Conservation (phyloP, 2,888 invertebrate genomes). For the Cotesia congregata region DNA sequence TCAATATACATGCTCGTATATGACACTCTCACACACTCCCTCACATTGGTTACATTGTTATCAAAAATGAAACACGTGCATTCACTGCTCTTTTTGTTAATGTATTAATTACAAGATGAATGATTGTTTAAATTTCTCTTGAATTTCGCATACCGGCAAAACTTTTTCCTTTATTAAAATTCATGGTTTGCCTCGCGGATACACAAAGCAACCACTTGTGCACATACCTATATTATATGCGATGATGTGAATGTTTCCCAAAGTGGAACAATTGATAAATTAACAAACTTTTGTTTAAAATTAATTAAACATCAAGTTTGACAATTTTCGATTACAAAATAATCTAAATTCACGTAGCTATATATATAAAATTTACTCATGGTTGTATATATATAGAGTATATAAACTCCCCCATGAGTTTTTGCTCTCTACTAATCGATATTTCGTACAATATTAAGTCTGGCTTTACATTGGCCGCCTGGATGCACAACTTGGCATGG, state of each 20-base stretch:
- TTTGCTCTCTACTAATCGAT: conserved; percentile 13
- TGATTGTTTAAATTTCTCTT: conserved; percentile 8
- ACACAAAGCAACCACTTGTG: conserved; percentile 5
- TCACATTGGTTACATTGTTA: neutral
- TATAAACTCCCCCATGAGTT: neutral
- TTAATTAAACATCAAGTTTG: conserved; percentile 6
- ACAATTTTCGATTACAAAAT: neutral
- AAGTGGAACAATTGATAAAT: neutral
- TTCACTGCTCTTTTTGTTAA: conserved; percentile 3
- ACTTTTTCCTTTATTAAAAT: conserved; percentile 8
- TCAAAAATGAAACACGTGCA: neutral
- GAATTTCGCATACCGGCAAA: neutral
- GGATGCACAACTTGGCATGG: conserved; percentile 2
- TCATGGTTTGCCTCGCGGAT: neutral
- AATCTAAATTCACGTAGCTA: neutral
- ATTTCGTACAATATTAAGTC: conserved; percentile 4
- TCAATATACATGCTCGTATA: neutral
- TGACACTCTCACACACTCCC: neutral
- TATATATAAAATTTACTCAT: neutral
- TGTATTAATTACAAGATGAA: conserved; percentile 13
- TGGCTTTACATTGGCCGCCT: neutral
- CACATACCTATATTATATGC: neutral
- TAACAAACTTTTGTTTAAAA: neutral
- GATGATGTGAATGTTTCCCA: neutral
- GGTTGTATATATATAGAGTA: neutral